Percentiles rank a stretch among this genome's conserved stretches.
Conservation (phyloP, 1,140 invertebrate species). For the Drosophila melanica region DNA sequence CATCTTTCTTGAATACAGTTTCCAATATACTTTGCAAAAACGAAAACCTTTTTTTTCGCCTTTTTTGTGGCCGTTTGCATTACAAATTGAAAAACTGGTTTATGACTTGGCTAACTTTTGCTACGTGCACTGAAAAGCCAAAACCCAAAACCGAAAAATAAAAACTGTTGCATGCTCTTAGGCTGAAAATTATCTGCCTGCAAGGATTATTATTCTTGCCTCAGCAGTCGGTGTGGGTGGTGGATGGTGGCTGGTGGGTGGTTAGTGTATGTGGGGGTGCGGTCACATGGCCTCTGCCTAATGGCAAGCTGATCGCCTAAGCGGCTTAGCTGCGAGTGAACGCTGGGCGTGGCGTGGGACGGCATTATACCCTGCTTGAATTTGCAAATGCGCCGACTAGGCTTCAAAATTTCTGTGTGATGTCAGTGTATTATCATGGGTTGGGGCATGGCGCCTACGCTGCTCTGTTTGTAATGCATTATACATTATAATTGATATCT, state of each 20-base stretch:
- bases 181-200: constrained; percentile 66
- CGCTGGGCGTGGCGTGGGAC: not conserved
- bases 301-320: constrained; percentile 43
- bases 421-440: not conserved
- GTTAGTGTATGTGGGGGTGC: constrained; percentile 31
- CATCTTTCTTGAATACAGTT: constrained; percentile 21
- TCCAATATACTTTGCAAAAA: constrained; percentile 69
- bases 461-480: not conserved
- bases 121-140: constrained; percentile 67
- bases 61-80: constrained; percentile 39
- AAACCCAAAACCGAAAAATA: constrained; percentile 13
- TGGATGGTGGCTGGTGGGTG: not conserved
- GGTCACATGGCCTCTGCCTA: constrained; percentile 15
- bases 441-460: not conserved
- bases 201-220: constrained; percentile 22
- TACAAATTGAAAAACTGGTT: constrained; percentile 67
- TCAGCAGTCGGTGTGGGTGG: no score
- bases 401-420: constrained; percentile 6
- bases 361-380: not conserved
- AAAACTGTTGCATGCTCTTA: constrained; percentile 77
- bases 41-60: constrained; percentile 22
- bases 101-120: constrained; percentile 76
- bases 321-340: constrained; percentile 27
- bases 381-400: constrained; percentile 17
- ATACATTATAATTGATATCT: not conserved